Evolutionary conservation across 2,797 vertebrate genomes (phyloP).

Genomic region (Labroides dimidiatus): DNA sequence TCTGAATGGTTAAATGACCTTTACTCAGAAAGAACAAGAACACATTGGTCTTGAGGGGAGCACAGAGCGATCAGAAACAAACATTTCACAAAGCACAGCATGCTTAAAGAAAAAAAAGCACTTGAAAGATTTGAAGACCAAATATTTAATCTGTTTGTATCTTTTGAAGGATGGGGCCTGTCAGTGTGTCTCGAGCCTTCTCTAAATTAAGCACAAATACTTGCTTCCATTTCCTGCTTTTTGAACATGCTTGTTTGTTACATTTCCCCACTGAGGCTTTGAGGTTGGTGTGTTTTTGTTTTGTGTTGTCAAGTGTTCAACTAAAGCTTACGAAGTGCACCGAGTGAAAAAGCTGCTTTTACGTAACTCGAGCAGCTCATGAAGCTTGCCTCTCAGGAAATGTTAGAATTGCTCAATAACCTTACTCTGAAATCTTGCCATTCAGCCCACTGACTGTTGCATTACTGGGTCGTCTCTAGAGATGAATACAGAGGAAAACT

Average conservation of each 20-base stretch:
- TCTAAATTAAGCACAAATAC: constrained; percentile 66
- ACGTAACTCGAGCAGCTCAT: neutral
- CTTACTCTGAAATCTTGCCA: constrained; percentile 37
- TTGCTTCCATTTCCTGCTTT: constrained; percentile 72
- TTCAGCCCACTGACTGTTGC: constrained; percentile 38
- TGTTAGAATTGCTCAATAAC: constrained; percentile 63
- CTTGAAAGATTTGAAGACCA: neutral
- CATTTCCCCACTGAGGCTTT: constrained; percentile 66
- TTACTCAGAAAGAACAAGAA: constrained; percentile 29
- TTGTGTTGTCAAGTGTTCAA: constrained; percentile 18
- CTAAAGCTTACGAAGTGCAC: neutral
- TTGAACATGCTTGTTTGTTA: constrained; percentile 66
- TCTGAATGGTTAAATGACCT: constrained; percentile 37
- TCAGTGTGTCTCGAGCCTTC: constrained; percentile 26
- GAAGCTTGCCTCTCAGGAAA: constrained; percentile 23
- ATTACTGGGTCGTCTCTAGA: constrained; percentile 34
- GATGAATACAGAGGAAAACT: constrained; percentile 67
- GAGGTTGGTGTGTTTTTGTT: constrained; percentile 57
- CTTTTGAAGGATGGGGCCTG: neutral
- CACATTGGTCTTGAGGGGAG: neutral
- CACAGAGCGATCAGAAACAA: neutral
- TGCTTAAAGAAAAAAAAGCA: neutral
- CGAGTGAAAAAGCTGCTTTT: neutral
- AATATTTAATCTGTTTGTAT: neutral
- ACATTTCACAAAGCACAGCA: neutral